These are phyloP conservation scores for Leptinotarsa texana DNA, from an alignment of 1,140 invertebrate genomes.

Conservation along the genomic window DNA sequence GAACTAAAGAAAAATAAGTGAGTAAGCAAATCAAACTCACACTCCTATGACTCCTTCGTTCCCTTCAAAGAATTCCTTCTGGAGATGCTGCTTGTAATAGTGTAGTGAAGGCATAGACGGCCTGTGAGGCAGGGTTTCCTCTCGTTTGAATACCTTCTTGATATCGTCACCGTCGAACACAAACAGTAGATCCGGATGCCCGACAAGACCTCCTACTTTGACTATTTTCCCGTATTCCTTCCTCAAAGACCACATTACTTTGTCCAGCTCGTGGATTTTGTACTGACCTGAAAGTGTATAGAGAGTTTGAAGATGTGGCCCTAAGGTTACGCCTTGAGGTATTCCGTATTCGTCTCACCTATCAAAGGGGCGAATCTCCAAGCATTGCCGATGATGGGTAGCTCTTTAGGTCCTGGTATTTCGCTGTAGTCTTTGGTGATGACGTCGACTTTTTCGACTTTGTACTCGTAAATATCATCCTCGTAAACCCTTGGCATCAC, in stretches of 20 bases:
- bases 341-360: conserved; percentile 56
- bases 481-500: conserved; percentile 39
- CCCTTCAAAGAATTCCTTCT: conserved; percentile 74
- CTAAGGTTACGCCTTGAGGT: neutral
- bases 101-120: conserved; percentile 78
- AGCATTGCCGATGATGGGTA: conserved; percentile 78
- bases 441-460: conserved; percentile 11
- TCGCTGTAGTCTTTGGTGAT: conserved; percentile 61
- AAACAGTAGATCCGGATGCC: conserved; percentile 78
- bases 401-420: conserved; percentile 75
- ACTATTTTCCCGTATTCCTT: conserved; percentile 72
- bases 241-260: conserved; percentile 69
- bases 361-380: conserved; percentile 76
- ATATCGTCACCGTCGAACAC: conserved; percentile 78
- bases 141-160: conserved; percentile 72
- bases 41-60: conserved; percentile 77
- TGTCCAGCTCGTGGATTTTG: conserved; percentile 74
- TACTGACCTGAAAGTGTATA: conserved; percentile 65
- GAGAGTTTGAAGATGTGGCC: neutral
- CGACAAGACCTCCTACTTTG: conserved; percentile 73
- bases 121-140: conserved; percentile 75
- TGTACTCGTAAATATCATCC: conserved; percentile 26
- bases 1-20: too few relatives aligned
- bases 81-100: conserved; percentile 75
- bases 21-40: conserved; percentile 60